These are phyloP conservation scores for Strigamia crassipes DNA, from an alignment of 2,888 invertebrate species.

Conservation along the genomic window DNA sequence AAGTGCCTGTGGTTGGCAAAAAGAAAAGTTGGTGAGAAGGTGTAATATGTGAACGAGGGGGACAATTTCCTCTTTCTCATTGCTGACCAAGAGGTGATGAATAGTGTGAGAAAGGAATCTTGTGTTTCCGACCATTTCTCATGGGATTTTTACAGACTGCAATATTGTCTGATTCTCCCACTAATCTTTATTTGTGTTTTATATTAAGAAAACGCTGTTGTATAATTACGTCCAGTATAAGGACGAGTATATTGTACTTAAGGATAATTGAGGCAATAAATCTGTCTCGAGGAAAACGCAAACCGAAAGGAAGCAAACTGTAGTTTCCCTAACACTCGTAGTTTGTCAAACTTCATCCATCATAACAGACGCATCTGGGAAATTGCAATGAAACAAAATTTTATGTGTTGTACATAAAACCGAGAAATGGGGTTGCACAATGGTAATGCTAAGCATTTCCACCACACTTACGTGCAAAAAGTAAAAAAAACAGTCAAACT, in stretches of 20 bases:
- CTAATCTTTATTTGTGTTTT: conserved; percentile 40
- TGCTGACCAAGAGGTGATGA: conserved; percentile 37
- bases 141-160: conserved; percentile 24
- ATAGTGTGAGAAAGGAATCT: conserved; percentile 27
- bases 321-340: conserved; percentile 14
- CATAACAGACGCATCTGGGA: conserved; percentile 17
- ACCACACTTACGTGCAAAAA: not conserved
- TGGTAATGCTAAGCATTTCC: not conserved
- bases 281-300: not conserved
- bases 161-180: conserved; percentile 25
- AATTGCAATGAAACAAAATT: conserved; percentile 11
- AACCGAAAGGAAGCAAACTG: not conserved
- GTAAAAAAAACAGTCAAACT: not conserved
- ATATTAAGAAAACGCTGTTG: conserved; percentile 15
- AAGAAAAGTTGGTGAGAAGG: conserved; percentile 32
- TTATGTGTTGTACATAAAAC: conserved; percentile 13
- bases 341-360: conserved; percentile 42
- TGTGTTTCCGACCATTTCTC: conserved; percentile 25
- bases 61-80: conserved; percentile 40
- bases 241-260: conserved; percentile 7
- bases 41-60: conserved; percentile 20
- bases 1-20: not conserved
- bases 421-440: not conserved
- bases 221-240: not conserved
- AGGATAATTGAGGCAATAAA: conserved; percentile 33